phyloP scores from a whole-genome alignment of 2,113 vertebrate species.

The Pollimyrus isidori region DNA sequence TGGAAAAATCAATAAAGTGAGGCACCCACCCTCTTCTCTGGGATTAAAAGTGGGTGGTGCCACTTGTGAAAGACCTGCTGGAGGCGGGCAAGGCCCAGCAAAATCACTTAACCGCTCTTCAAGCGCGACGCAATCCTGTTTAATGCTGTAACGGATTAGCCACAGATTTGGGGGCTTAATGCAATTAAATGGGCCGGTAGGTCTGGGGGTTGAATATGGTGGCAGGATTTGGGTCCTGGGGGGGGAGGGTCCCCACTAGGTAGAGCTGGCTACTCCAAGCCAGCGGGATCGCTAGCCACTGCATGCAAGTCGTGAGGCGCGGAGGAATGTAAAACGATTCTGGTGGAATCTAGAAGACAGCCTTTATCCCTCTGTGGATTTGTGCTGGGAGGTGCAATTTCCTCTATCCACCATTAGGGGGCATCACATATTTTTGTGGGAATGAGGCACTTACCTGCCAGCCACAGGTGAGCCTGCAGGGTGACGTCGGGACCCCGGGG shows the following conservation, averaged over 20 bases:
- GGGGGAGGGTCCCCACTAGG: conserved; percentile 21
- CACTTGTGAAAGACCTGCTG: not conserved
- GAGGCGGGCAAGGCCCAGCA: not conserved
- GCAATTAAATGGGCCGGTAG: conserved; percentile 52
- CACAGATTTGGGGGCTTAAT: conserved; percentile 59
- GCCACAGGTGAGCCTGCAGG: conserved; percentile 69
- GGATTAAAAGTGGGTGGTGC: not conserved
- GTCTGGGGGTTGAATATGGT: conserved; percentile 47
- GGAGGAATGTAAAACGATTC: not conserved
- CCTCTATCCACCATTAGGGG: not conserved
- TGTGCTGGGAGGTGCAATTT: not conserved
- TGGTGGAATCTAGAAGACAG: not conserved
- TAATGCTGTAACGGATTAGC: conserved; percentile 53
- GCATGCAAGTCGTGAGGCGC: not conserved
- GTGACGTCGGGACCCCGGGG: conserved; percentile 62
- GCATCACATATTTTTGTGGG: not conserved
- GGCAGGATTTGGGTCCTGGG: conserved; percentile 36
- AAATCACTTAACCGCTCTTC: conserved; percentile 39
- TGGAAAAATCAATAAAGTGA: not conserved
- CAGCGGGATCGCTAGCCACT: not conserved
- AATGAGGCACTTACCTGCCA: conserved; percentile 70
- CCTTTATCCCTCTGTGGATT: not conserved
- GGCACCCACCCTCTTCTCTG: not conserved
- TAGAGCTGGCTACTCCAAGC: not conserved
- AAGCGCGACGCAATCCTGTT: conserved; percentile 50